Evolutionary conservation across 2,113 vertebrate species (phyloP), one percentile per base, ranked within the genome.

Genomic region (Dipodomys ordii): DNA sequence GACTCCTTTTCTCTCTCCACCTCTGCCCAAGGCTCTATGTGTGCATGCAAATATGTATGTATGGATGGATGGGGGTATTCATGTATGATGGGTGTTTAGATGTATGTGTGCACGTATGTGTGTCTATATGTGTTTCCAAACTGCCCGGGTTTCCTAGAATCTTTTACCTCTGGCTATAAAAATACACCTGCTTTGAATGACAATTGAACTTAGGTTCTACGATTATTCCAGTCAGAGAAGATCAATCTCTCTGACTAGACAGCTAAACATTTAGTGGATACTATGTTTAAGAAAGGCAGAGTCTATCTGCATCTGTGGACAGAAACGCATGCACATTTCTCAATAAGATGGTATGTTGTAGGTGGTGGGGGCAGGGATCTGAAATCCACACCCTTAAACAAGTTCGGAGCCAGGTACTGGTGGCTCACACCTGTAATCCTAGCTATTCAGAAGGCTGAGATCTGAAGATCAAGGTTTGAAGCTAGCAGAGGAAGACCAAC

Each of bases 261-360:
- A 44, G 87, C 71, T 39, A 32, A 49, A n/a, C 73, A 6, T 27
- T 46, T 9, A 15, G 57, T 28, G 23, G 18, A 19, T 0, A 6
- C 27, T 5, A 1, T 1, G 8, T 4, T 27, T 20, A 7, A 0
- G 71, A 69, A 35, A 25, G 5, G 20, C 4, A 12, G 49, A 16
- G 5, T 67, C 90, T 53, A 0, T 19, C n/a, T 28, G 19, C 20
- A 16, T 57, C 32, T 22, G 2, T 0, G 67, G n/a, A n/a, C 0
- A 57, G 19, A 12, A 0, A 0, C 2, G 39, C 76, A 18, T 0
- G 1, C 1, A 0, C 5, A 0, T 7, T 69, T 79, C 79, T 78
- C 19, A 32, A 2, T 30, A 46, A 82, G 65, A 9, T 25, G 2
- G 7, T 1, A 0, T 15, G 71, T 28, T 28, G 35, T 39, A 5